Conservation (phyloP, 2,797 vertebrate genomes). For the Sebastolobus altivelis region DNA sequence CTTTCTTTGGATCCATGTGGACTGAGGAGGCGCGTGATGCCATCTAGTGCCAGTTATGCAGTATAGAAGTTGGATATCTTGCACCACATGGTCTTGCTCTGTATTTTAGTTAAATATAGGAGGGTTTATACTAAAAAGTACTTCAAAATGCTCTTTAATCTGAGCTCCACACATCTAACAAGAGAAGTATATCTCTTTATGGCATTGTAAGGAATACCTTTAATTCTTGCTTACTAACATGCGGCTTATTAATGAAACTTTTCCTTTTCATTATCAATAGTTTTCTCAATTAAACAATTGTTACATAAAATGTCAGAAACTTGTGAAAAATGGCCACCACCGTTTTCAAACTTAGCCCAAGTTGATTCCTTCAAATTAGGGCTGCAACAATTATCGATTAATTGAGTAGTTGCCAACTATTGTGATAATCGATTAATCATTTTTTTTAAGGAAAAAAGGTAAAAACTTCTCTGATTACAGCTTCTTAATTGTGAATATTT, state of each 20-base stretch:
- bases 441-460: too few relatives aligned
- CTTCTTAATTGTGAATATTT: too few relatives aligned
- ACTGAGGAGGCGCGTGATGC: constrained; percentile 67
- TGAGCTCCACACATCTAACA: not conserved
- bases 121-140: not conserved
- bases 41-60: constrained; percentile 88
- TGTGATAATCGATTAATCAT: too few relatives aligned
- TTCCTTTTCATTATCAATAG: too few relatives aligned
- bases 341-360: not conserved
- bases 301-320: not conserved
- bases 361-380: not conserved
- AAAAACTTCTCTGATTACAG: too few relatives aligned
- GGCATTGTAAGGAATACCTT: not conserved
- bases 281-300: not conserved
- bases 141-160: not conserved
- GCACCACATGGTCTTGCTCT: not conserved
- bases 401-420: too few relatives aligned
- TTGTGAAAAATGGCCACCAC: not conserved
- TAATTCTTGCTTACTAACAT: not conserved
- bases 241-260: not conserved
- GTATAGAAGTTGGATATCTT: constrained; percentile 29
- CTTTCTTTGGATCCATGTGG: constrained; percentile 70
- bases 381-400: too few relatives aligned
- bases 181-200: not conserved
- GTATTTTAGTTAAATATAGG: not conserved